Evolutionary conservation across 1,140 invertebrate species (phyloP), one percentile per base, ranked within the genome.

Genomic region (Neotoxoptera formosana): DNA sequence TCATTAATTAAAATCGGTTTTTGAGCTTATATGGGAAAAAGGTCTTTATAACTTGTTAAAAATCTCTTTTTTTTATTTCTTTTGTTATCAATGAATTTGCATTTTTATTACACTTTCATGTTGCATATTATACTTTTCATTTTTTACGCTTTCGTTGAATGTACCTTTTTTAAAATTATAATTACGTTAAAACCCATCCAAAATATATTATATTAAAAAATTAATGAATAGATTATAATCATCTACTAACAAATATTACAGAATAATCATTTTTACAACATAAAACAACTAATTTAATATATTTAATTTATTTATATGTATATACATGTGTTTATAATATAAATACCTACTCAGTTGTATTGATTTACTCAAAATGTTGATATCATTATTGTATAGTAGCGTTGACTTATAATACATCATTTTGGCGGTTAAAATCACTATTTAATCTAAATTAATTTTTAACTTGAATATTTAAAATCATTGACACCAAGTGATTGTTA

Each of bases 251-350:
- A n/a, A 88, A 88, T 30, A 88, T 51, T 11, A 48, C 14, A 88
- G 8, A 34, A 45, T 93, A 3, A 67, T 93, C n/a, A 76, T 76
- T 95, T 94, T 94, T 95, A 94, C 60, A 76, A 76, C 60, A 20
- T 76, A n/a, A 76, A n/a, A 76, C 60, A 76, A 76, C 60, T 76
- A n/a, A 76, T 76, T 9, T 76, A 76, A 76, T 76, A 76, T 30
- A 67, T 53, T 11, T 53, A 53, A 51, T 20, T 53, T 53, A 53
- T 47, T 14, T 51, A 51, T 20, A 3, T 51, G 17, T 51, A 51
- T 51, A 2, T 20, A 51, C 0, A 20, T 51, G 48, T 51, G 48
- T 51, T 51, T 51, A 0, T 14, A 67, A 30, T n/a, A 67, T n/a
- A 30, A 30, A 67, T 67, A 67, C 30, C 2, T 25, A 60, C 25